Evolutionary conservation across 2,113 vertebrate genomes (phyloP).

Genomic region (Psammodynastes pulverulentus): DNA sequence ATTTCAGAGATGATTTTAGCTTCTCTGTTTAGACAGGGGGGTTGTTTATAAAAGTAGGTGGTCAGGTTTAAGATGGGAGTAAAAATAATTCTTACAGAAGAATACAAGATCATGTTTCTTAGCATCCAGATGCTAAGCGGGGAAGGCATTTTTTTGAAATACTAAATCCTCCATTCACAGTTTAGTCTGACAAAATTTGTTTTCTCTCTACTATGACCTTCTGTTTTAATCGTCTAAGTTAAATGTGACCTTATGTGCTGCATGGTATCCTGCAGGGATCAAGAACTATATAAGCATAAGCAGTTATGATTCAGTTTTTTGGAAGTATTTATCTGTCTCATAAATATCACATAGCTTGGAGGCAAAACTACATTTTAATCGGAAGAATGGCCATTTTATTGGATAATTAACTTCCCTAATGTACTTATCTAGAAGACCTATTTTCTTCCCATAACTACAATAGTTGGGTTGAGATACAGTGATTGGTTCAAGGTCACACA

Average conservation of each 20-base stretch:
- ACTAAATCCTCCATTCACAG: not conserved
- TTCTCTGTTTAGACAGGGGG: not conserved
- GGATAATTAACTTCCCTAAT: not conserved
- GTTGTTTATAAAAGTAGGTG: not conserved
- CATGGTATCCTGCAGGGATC: not conserved
- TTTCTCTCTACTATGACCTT: not conserved
- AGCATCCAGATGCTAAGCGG: not conserved
- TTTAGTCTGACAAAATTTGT: not conserved
- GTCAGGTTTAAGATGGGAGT: not conserved
- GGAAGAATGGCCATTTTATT: not conserved
- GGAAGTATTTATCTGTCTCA: not conserved
- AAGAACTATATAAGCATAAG: not conserved
- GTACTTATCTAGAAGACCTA: not conserved
- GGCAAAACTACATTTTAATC: not conserved
- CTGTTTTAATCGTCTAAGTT: constrained; percentile 8
- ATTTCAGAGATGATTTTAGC: not conserved
- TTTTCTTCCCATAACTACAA: not conserved
- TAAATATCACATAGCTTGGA: not conserved
- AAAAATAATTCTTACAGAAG: not conserved
- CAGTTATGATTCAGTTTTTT: not conserved
- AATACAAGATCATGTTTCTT: not conserved
- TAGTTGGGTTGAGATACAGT: not conserved
- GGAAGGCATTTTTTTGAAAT: not conserved
- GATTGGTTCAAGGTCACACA: not conserved
- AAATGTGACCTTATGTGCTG: constrained; percentile 34